Evolutionary conservation across 2,797 vertebrate genomes (phyloP), one percentile per base, ranked within the genome.

Genomic region (Sebastes melanostomus): DNA sequence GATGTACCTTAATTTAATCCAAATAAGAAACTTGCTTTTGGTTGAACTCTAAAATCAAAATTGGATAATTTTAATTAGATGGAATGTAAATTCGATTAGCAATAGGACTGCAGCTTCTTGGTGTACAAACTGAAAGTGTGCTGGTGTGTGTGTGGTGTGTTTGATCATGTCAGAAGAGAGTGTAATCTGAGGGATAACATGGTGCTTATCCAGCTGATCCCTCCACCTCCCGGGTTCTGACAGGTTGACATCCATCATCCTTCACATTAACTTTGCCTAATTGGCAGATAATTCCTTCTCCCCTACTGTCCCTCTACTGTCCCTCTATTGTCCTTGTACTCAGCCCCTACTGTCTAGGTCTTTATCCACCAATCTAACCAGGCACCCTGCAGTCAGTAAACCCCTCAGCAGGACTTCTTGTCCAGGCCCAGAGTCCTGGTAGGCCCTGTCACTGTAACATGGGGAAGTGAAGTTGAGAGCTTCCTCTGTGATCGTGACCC

Each of bases 141-240:
- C 36, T 61, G 59, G 65, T 38, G 32, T 61, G 59, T 22, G 56
- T 20, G 46, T 66, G 66, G 30, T 62, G 66, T 75, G 69, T 71
- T 76, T 75, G 46, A 78, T 91, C 93, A 93, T 90, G 86, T 82
- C 88, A 84, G 92, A 75, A 79, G 80, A 93, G 75, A 95, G 93
- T 95, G 96, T 96, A 96, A 96, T 96, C 96, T 94, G 91, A 93
- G 94, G 95, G 95, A 96, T 96, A 96, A 96, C 95, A 96, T 95
- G 97, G 92, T 89, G 93, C 94, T 96, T 91, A 96, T 91, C 96
- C 96, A 92, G 94, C 91, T 95, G 93, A 91, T 96, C 93, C 92
- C 88, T 93, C 86, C 91, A 92, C 89, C 93, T 91, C 86, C 93
- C 79, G 87, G 95, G 90, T 81, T 86, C 88, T 94, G 95, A 96